Base-by-base conservation (phyloP, 2,888 invertebrate genomes). In the Cataglyphis cursor region DNA sequence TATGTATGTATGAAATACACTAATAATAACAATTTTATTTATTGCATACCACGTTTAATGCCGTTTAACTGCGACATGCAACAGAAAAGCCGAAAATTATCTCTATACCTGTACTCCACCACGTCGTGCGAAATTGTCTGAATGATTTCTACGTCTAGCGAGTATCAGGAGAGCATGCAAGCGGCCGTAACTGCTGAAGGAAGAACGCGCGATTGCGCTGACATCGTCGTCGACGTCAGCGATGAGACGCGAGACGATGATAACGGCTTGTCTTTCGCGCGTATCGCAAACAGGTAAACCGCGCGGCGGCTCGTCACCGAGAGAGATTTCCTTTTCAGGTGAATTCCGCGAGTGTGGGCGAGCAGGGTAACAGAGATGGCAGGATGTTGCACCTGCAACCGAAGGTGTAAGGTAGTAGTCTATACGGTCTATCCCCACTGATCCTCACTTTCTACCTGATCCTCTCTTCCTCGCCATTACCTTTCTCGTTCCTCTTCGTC, bases 261-360 rank as follows among this genome's bases (percentile, higher is more conserved):
- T 81, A 81, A 65, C 73, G 57, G 18, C 24, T 59, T 35, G 75
- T 28, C 59, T 51, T n/a, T 68, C 70, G 35, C 78, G 70, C 35
- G 78, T 70, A 44, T 70, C 59, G 35, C 70, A 70, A 80, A 85
- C 74, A 84, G 85, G 85, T 84, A 70, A 68, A 66, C 54, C 54
- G 51, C 65, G 61, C 31, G 64, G 28, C 64, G 66, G 41, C 66
- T 64, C 85, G 73, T 44, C 61, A 21, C 61, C 88, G 88, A 90
- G 89, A 86, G 90, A 90, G 91, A 93, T 93, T 93, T 93, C 93
- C 93, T 93, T 93, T 93, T 93, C 93, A 93, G 93, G 93, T 93
- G 92, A 93, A 93, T 93, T 93, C 89, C 89, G 78, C 90, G 90
- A 93, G 92, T 92, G 93, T 92, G 89, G 92, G 92, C 89, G 91